phyloP scores from a whole-genome alignment of 2,113 vertebrate species.

The Dromaius novaehollandiae region DNA sequence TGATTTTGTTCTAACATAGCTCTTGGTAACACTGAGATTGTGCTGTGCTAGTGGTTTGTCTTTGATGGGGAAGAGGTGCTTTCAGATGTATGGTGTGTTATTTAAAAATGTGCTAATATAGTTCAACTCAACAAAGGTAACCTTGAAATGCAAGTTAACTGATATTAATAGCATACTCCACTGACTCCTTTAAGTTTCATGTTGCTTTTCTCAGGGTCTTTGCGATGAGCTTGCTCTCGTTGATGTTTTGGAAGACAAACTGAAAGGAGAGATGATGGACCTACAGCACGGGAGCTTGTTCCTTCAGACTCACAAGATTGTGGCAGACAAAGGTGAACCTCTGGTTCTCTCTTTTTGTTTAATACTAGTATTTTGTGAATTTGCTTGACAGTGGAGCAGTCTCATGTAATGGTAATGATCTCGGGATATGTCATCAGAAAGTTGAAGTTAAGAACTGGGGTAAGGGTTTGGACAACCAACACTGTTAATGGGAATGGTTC shows the following conservation, averaged over 20 bases:
- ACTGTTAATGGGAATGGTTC: rapidly evolving
- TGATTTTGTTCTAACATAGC: not conserved
- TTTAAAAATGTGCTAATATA: not conserved
- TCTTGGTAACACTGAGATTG: not conserved
- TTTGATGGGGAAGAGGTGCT: not conserved
- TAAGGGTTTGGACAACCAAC: not conserved
- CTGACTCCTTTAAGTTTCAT: not conserved
- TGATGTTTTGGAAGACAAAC: slow-evolving; percentile 94
- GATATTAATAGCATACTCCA: not conserved
- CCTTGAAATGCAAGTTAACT: not conserved
- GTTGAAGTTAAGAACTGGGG: not conserved
- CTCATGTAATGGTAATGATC: not conserved
- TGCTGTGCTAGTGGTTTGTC: not conserved
- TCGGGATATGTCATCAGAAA: not conserved
- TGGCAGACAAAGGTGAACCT: slow-evolving; percentile 89
- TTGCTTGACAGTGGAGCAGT: not conserved
- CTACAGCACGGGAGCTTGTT: slow-evolving; percentile 95
- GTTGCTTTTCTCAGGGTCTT: slow-evolving; percentile 77
- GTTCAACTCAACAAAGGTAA: not conserved
- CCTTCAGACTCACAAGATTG: slow-evolving; percentile 92
- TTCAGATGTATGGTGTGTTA: rapidly evolving
- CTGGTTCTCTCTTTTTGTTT: not conserved
- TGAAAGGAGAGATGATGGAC: slow-evolving; percentile 98
- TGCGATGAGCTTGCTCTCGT: slow-evolving; percentile 94
- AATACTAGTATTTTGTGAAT: not conserved